These are phyloP conservation scores for Aphaenogaster ashmeadi DNA, from an alignment of 1,140 invertebrate species.

Conservation along the genomic window DNA sequence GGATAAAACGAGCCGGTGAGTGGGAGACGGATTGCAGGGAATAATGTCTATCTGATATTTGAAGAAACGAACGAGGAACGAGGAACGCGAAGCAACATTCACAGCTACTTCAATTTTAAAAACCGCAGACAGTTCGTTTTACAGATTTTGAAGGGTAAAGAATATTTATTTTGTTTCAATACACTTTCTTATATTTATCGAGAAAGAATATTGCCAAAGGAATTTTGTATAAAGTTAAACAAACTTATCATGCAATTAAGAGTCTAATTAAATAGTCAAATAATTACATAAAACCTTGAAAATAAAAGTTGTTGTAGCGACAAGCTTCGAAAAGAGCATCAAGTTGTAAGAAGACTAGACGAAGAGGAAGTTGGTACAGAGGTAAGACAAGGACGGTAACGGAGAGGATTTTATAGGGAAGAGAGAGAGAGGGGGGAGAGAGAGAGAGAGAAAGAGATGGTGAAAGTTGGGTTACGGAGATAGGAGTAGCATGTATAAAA, in stretches of 20 bases:
- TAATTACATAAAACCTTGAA: background rate
- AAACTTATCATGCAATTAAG: background rate
- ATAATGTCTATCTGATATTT: background rate
- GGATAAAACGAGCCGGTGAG: constrained; percentile 38
- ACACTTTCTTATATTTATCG: background rate
- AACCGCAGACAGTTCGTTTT: background rate
- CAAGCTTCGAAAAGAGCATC: background rate
- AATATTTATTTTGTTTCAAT: background rate
- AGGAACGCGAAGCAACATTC: background rate
- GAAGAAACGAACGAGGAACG: background rate
- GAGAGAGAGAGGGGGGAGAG: background rate
- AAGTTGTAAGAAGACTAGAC: constrained; percentile 22
- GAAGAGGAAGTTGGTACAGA: background rate
- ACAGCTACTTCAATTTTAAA: background rate
- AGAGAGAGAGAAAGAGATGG: constrained; percentile 30
- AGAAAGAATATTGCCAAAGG: background rate
- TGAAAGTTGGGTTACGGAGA: constrained; percentile 54
- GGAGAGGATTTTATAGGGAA: background rate
- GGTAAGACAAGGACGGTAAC: background rate
- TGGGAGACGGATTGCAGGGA: background rate
- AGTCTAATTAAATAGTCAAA: background rate
- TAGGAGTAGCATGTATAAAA: constrained; percentile 57
- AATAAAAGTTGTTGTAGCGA: background rate
- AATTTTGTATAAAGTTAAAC: background rate
- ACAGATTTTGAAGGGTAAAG: background rate